A percentile compares a stretch with the other conserved stretches of the same genome.
Evolutionary conservation across 2,113 vertebrate genomes (phyloP).

Genomic region (Tilapia sparmanii): DNA sequence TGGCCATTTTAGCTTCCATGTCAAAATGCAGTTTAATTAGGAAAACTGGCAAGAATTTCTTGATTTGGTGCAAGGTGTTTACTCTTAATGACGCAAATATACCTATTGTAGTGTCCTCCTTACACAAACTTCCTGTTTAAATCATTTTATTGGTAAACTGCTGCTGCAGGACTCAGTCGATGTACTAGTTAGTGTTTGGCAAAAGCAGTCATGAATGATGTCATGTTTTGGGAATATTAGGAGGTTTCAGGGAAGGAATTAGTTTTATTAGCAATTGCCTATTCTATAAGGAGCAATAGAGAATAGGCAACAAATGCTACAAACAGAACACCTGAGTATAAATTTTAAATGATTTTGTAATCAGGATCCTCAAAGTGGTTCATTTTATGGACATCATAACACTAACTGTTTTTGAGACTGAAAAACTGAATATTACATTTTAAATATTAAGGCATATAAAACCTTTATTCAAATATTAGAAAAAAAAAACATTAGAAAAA

Average conservation of each 20-base stretch:
- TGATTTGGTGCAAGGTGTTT: not conserved
- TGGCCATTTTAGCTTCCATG: slow-evolving; percentile 3
- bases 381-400: not conserved
- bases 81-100: not conserved
- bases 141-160: not conserved
- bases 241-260: not conserved
- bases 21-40: not conserved
- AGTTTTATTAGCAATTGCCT: not conserved
- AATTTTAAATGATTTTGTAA: not conserved
- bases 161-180: not conserved
- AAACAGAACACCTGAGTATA: not conserved
- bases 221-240: not conserved
- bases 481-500: not conserved
- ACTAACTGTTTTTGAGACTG: not conserved
- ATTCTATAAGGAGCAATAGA: not conserved
- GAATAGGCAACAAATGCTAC: not conserved
- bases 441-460: not conserved
- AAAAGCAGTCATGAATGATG: not conserved
- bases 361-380: not conserved
- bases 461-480: not conserved
- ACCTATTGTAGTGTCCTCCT: not conserved
- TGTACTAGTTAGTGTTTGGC: not conserved
- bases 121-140: not conserved
- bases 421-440: not conserved
- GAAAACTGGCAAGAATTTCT: not conserved